Evolutionary conservation across 30 jellyfish, hydroid and myxozoan genomes (phyloP).

Genomic region (Hydractinia echinata): DNA sequence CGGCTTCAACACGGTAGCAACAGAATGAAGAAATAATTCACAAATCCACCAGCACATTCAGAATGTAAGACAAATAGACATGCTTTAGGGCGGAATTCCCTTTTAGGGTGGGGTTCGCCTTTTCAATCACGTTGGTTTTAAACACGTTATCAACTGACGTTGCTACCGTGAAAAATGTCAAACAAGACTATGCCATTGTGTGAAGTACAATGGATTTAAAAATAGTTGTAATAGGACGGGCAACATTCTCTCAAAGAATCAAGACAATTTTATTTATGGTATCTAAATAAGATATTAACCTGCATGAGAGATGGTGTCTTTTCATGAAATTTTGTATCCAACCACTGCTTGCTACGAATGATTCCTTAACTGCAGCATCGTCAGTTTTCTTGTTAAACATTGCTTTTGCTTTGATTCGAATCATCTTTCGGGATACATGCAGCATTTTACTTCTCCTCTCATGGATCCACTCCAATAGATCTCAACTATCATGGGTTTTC

Average conservation of each 20-base stretch:
- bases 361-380: neutral
- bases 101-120: too few species aligned
- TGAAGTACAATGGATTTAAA: conserved; percentile 4
- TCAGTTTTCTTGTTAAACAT: conserved; percentile 17
- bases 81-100: too few species aligned
- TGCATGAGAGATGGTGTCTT: conserved; percentile 14
- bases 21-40: too few species aligned
- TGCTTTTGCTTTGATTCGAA: conserved; percentile 19
- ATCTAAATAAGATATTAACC: conserved; percentile 2
- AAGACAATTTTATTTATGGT: neutral
- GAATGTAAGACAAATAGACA: too few species aligned
- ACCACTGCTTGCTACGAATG: conserved; percentile 13
- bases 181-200: neutral
- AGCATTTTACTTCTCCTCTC: conserved; percentile 19
- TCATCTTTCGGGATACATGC: conserved; percentile 12
- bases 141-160: too few species aligned
- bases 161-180: too few species aligned
- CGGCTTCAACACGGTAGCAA: too few species aligned
- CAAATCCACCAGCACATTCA: too few species aligned
- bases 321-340: conserved; percentile 16
- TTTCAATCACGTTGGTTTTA: too few species aligned
- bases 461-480: conserved; percentile 18
- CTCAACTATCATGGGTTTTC: conserved; percentile 13
- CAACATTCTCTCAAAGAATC: conserved; percentile 17
- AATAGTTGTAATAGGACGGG: conserved; percentile 11